These are phyloP conservation scores for Neodiprion pinetum DNA, from an alignment of 1,140 invertebrate genomes.

Conservation along the genomic window DNA sequence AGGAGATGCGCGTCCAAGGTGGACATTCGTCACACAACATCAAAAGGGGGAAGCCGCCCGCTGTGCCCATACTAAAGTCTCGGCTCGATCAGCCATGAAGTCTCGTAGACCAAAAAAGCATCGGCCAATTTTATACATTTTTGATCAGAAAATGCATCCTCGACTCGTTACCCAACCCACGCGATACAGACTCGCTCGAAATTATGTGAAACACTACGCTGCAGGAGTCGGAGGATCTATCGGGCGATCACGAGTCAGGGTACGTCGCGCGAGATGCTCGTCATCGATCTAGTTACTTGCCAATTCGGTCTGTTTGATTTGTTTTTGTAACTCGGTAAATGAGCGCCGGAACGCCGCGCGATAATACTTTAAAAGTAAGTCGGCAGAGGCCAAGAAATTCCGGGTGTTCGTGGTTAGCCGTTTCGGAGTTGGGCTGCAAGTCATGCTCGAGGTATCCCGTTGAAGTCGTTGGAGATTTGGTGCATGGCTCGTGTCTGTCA, in stretches of 20 bases:
- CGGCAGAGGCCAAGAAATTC: no score
- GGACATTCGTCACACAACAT: conserved; percentile 60
- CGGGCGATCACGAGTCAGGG: no score
- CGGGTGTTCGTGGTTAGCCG: no score
- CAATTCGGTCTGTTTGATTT: no score
- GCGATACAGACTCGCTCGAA: not conserved
- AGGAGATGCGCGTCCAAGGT: conserved; percentile 6
- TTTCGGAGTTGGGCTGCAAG: not conserved
- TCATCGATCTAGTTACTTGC: no score
- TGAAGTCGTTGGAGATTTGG: not conserved
- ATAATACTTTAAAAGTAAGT: no score
- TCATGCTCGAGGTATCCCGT: not conserved
- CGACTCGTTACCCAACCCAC: not conserved
- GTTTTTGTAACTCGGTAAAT: no score
- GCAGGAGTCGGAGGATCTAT: no score
- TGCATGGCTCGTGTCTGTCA: not conserved
- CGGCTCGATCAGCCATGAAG: conserved; percentile 6
- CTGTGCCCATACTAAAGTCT: conserved; percentile 25
- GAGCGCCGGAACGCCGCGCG: no score
- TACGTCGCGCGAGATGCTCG: no score
- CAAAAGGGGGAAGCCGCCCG: conserved; percentile 56
- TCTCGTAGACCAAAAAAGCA: conserved; percentile 5
- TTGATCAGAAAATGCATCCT: not conserved
- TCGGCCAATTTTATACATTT: conserved; percentile 7
- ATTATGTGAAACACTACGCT: no score